These are phyloP conservation scores for Aphelenchoides fujianensis DNA, from an alignment of 1,140 invertebrate species.

Conservation along the genomic window DNA sequence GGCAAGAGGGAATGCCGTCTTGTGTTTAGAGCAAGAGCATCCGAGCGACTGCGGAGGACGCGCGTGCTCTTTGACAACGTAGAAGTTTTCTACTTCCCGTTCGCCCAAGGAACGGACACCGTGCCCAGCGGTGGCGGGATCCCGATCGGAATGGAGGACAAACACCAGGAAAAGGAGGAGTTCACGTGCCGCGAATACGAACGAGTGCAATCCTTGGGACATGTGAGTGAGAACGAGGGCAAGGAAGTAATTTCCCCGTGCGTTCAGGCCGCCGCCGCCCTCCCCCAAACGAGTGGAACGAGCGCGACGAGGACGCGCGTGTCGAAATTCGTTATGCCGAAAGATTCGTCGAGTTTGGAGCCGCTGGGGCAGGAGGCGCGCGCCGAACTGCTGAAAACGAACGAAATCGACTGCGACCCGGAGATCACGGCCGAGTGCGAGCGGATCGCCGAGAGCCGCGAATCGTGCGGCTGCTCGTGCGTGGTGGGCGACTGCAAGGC, in stretches of 20 bases:
- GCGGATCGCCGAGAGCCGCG: not conserved
- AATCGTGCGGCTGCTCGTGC: constrained; percentile 3
- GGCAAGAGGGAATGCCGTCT: too few species aligned
- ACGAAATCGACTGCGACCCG: not conserved
- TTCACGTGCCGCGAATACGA: not conserved
- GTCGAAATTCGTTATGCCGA: not conserved
- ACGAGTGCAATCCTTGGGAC: not conserved
- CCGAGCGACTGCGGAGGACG: not conserved
- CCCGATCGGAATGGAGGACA: constrained; percentile 10
- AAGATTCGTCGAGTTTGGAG: not conserved
- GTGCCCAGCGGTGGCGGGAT: not conserved
- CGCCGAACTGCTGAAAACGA: not conserved
- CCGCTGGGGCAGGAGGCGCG: not conserved
- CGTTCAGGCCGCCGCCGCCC: not conserved
- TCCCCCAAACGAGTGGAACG: not conserved
- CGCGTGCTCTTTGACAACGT: not conserved
- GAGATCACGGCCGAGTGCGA: not conserved
- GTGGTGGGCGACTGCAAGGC: not conserved
- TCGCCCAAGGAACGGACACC: not conserved
- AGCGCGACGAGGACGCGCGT: not conserved
- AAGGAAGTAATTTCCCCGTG: not conserved
- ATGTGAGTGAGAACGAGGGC: not conserved
- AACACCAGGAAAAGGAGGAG: not conserved
- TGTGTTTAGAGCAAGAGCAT: not conserved
- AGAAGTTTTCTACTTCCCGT: not conserved